phyloP scores from a whole-genome alignment of 2,797 vertebrate genomes.

The Podarcis siculus region DNA sequence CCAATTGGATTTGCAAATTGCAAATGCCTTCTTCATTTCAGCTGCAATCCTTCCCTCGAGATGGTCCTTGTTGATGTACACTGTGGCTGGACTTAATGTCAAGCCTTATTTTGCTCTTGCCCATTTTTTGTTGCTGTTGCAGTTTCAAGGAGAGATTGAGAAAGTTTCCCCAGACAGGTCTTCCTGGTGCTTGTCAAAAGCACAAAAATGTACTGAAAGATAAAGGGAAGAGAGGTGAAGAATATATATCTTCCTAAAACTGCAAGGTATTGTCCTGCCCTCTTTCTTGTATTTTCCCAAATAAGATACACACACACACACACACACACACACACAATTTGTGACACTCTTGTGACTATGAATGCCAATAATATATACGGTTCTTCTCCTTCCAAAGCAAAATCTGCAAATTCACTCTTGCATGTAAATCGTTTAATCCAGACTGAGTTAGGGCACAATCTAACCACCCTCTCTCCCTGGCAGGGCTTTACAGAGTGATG shows the following conservation, averaged over 20 bases:
- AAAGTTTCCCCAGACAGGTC: rapidly evolving
- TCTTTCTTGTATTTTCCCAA: no score
- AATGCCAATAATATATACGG: not conserved
- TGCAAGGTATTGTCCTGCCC: no score
- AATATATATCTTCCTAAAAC: no score
- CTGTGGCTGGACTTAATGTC: not conserved
- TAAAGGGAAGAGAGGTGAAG: no score
- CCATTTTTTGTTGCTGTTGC: not conserved
- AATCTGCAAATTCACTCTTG: no score
- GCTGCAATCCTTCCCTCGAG: not conserved
- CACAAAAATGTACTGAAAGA: not conserved
- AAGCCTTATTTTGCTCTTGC: conserved; percentile 31
- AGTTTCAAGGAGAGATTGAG: not conserved
- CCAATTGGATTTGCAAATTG: not conserved
- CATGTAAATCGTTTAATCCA: not conserved
- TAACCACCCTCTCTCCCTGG: no score
- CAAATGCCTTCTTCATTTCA: not conserved
- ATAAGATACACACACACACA: no score
- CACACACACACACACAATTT: no score
- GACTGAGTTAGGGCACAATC: not conserved
- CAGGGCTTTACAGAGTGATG: no score
- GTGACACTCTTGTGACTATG: not conserved
- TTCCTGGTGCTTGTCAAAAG: not conserved
- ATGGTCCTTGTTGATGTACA: conserved; percentile 6
- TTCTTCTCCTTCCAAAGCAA: no score